Percentiles rank a stretch among this genome's conserved stretches.
Evolutionary conservation across 2,888 invertebrate genomes (phyloP).

Genomic region (Apotomis betuletana): DNA sequence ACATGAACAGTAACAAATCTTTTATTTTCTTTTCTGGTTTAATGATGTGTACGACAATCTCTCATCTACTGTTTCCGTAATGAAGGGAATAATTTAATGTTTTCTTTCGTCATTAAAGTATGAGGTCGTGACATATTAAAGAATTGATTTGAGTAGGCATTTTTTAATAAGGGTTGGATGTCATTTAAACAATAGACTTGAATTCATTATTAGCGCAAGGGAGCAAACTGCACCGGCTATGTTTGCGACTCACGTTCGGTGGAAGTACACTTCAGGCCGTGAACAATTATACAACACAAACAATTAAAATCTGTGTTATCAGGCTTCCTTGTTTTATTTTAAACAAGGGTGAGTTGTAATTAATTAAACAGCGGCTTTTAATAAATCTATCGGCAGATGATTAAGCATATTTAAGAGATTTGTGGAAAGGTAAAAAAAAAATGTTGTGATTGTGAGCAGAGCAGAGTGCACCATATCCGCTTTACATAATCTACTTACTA

Average conservation of each 20-base stretch:
- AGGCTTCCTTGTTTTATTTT: neutral
- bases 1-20: constrained; percentile 57
- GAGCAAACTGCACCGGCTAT: constrained; percentile 52
- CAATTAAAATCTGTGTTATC: neutral
- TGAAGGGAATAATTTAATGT: constrained; percentile 33
- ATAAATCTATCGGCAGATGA: too few relatives aligned
- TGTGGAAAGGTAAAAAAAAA: too few relatives aligned
- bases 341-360: neutral
- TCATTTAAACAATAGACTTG: constrained; percentile 53
- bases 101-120: constrained; percentile 13
- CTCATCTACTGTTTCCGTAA: constrained; percentile 42
- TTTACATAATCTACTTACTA: too few relatives aligned
- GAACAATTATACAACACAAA: constrained; percentile 12
- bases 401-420: too few relatives aligned
- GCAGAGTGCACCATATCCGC: too few relatives aligned
- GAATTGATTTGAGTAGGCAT: constrained; percentile 4
- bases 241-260: constrained; percentile 57
- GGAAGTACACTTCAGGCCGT: constrained; percentile 50
- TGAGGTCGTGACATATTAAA: neutral
- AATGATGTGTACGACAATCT: constrained; percentile 53
- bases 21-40: constrained; percentile 57
- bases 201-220: constrained; percentile 61
- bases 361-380: neutral
- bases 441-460: too few relatives aligned
- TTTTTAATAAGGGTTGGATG: constrained; percentile 53